Evolutionary conservation across 1,140 invertebrate genomes (phyloP).

Genomic region (Zaprionus ghesquierei): DNA sequence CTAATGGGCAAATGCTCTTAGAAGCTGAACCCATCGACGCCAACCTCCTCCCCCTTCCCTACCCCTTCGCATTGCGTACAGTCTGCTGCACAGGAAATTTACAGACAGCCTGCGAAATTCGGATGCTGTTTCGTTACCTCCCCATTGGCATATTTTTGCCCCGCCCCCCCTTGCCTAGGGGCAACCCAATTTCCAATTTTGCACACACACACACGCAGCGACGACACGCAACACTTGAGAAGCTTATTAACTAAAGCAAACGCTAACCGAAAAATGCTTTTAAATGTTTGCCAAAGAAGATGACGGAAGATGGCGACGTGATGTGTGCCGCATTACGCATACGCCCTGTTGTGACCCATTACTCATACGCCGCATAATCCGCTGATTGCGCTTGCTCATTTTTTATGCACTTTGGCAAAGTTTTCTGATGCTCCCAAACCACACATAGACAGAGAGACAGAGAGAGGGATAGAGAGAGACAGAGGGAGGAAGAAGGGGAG

Average conservation of each 20-base stretch:
- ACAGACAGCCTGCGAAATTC: constrained; percentile 19
- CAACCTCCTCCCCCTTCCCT: too few relatives aligned
- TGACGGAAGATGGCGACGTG: constrained; percentile 21
- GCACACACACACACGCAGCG: constrained; percentile 16
- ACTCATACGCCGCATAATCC: constrained; percentile 45
- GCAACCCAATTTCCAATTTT: constrained; percentile 34
- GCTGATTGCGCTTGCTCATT: constrained; percentile 42
- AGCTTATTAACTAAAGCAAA: constrained; percentile 38
- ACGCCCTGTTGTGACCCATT: constrained; percentile 21
- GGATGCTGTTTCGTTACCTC: background rate
- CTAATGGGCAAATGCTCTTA: constrained; percentile 42
- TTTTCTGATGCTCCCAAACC: constrained; percentile 13
- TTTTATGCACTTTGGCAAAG: constrained; percentile 42
- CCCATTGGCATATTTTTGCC: background rate
- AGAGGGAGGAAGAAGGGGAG: background rate
- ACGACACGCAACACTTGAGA: constrained; percentile 33
- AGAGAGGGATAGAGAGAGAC: background rate
- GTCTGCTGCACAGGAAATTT: constrained; percentile 27
- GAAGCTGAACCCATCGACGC: background rate
- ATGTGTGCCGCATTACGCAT: constrained; percentile 37
- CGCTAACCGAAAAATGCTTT: constrained; percentile 45
- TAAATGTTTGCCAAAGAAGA: too few relatives aligned
- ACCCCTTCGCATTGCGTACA: background rate
- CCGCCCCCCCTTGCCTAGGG: background rate
- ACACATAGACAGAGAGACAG: background rate